Conservation (phyloP, 1,140 invertebrate species). For the Drosophila ironensis region DNA sequence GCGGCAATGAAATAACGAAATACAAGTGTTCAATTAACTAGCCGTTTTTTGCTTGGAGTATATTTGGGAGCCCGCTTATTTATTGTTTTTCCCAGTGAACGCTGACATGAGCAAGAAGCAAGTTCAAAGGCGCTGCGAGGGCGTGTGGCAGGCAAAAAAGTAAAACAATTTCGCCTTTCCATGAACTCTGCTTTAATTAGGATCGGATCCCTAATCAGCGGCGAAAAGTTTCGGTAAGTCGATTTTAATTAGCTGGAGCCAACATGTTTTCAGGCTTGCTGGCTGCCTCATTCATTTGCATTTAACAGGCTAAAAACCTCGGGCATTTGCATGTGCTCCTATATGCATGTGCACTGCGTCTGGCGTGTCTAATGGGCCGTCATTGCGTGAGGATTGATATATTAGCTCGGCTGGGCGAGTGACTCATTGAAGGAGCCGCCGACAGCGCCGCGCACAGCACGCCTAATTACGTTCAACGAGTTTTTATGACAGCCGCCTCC, state of each 20-base stretch:
- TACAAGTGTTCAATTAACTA: too few species aligned
- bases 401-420: slow-evolving; percentile 35
- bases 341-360: slow-evolving; percentile 9
- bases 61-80: too few species aligned
- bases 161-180: slow-evolving; percentile 7
- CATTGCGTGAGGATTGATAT: slow-evolving; percentile 43
- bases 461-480: slow-evolving; percentile 67
- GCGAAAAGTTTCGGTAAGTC: slow-evolving; percentile 11
- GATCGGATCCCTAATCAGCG: slow-evolving; percentile 35
- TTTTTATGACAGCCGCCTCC: slow-evolving; percentile 50
- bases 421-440: slow-evolving; percentile 55
- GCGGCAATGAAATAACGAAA: too few species aligned
- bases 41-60: too few species aligned
- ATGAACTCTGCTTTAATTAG: slow-evolving; percentile 41
- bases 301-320: slow-evolving; percentile 10
- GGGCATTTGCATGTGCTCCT: slow-evolving; percentile 31
- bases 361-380: slow-evolving; percentile 43
- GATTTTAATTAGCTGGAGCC: slow-evolving; percentile 29
- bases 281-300: slow-evolving; percentile 14
- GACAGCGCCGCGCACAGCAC: slow-evolving; percentile 25
- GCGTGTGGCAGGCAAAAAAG: slow-evolving; percentile 1
- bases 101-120: slow-evolving; percentile 12
- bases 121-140: slow-evolving; percentile 49
- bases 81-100: slow-evolving; percentile 9
- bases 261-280: neutral